Conservation (phyloP, 2,797 vertebrate genomes). For the Ctenopoma kingsleyae region DNA sequence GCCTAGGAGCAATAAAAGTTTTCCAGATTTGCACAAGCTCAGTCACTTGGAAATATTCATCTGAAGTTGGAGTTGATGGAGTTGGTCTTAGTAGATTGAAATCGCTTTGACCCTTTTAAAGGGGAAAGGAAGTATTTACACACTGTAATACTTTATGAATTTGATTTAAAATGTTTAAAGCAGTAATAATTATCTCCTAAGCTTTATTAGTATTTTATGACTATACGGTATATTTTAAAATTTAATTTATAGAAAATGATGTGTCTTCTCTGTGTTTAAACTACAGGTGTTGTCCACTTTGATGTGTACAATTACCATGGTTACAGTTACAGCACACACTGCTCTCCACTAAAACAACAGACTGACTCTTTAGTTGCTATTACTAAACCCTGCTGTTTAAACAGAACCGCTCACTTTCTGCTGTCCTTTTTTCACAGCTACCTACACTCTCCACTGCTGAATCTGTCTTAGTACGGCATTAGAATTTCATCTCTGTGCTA, state of each 20-base stretch:
- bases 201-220: neutral
- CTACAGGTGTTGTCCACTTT: neutral
- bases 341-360: neutral
- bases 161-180: neutral
- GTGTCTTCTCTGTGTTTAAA: neutral
- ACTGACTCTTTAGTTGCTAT: neutral
- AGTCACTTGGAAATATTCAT: constrained; percentile 45
- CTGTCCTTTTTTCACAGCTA: neutral
- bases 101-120: constrained; percentile 37
- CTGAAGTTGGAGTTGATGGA: constrained; percentile 53
- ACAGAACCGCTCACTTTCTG: neutral
- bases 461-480: no score
- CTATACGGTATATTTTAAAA: neutral
- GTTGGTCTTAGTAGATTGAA: constrained; percentile 4
- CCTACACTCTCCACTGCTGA: neutral
- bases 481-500: no score
- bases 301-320: neutral
- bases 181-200: neutral
- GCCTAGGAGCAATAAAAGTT: constrained; percentile 59
- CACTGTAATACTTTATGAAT: neutral
- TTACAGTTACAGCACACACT: neutral
- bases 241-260: neutral
- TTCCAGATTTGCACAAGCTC: constrained; percentile 39
- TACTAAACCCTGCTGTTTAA: neutral
- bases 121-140: constrained; percentile 5